These are phyloP conservation scores for Emmelina monodactyla DNA, from an alignment of 2,888 invertebrate genomes.

Conservation along the genomic window DNA sequence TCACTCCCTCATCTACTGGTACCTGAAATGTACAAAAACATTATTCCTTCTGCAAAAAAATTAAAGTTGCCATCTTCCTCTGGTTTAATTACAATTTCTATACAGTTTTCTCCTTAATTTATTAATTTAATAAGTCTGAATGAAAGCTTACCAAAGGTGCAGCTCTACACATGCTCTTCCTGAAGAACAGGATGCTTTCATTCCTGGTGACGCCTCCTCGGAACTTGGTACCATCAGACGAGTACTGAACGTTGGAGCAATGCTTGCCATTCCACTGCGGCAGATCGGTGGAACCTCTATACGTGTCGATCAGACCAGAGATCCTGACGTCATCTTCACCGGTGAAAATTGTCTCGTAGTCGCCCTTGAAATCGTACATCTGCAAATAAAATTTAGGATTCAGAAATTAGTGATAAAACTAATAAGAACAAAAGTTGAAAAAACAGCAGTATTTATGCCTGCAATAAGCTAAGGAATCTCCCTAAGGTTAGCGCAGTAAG, in stretches of 20 bases:
- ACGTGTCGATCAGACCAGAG: conserved; percentile 79
- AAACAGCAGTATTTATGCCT: too few species aligned
- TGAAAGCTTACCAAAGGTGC: conserved; percentile 72
- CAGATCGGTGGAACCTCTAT: conserved; percentile 73
- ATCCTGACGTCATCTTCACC: conserved; percentile 69
- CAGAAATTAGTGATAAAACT: too few species aligned
- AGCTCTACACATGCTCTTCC: conserved; percentile 87
- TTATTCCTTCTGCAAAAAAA: too few species aligned
- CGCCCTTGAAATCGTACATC: conserved; percentile 88
- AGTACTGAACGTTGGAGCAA: conserved; percentile 78
- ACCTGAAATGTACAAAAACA: conserved; percentile 46
- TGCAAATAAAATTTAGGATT: conserved; percentile 28
- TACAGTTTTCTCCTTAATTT: neutral
- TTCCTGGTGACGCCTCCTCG: conserved; percentile 73
- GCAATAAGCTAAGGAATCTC: too few species aligned
- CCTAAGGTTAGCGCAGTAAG: too few species aligned
- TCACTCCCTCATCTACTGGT: conserved; percentile 66
- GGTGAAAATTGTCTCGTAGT: conserved; percentile 80
- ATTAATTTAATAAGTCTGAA: too few species aligned
- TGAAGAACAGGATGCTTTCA: conserved; percentile 76
- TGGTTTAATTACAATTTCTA: neutral
- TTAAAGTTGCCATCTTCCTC: too few species aligned
- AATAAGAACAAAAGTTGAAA: too few species aligned
- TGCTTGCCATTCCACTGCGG: conserved; percentile 80
- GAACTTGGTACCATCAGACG: conserved; percentile 89